A percentile compares a stretch with the other conserved stretches of the same genome.
Evolutionary conservation across 2,888 invertebrate species (phyloP).

Genomic region (Plutella xylostella): DNA sequence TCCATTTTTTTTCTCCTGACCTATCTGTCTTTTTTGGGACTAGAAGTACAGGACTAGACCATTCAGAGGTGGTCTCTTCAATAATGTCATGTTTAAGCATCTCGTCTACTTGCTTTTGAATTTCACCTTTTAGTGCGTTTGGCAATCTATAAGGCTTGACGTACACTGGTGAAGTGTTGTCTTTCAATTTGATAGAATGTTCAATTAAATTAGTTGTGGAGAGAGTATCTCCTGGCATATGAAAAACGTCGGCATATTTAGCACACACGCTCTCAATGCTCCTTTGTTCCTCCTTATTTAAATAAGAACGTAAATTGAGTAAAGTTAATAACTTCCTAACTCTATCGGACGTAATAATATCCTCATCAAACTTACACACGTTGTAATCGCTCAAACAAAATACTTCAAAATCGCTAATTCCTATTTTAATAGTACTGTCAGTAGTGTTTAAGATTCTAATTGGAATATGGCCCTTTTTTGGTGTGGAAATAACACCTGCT

Average conservation of each 20-base stretch:
- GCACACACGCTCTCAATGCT: constrained; percentile 10
- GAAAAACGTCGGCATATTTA: constrained; percentile 12
- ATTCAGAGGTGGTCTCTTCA: background rate
- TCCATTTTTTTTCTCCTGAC: constrained; percentile 4
- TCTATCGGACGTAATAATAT: background rate
- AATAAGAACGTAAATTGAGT: constrained; percentile 10
- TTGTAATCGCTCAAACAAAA: constrained; percentile 3
- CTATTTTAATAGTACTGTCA: constrained; percentile 1
- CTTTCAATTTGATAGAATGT: constrained; percentile 11
- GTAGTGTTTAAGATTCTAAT: constrained; percentile 9
- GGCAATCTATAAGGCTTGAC: constrained; percentile 13
- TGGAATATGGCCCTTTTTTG: constrained; percentile 2
- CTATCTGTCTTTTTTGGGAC: background rate
- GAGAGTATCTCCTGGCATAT: constrained; percentile 10
- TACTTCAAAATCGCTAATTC: constrained; percentile 1
- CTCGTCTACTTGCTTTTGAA: constrained; percentile 11
- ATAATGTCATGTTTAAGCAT: constrained; percentile 5
- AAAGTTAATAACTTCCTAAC: constrained; percentile 8
- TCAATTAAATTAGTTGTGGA: constrained; percentile 8
- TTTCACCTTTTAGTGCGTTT: constrained; percentile 7
- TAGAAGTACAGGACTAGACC: background rate
- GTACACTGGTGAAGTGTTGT: constrained; percentile 9
- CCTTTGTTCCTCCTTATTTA: constrained; percentile 9
- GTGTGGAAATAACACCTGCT: background rate
- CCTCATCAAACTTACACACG: constrained; percentile 9